A percentile compares a stretch with the other conserved stretches of the same genome.
Conservation (phyloP, 2,888 invertebrate genomes). For the Holacanthella duospinosa region DNA sequence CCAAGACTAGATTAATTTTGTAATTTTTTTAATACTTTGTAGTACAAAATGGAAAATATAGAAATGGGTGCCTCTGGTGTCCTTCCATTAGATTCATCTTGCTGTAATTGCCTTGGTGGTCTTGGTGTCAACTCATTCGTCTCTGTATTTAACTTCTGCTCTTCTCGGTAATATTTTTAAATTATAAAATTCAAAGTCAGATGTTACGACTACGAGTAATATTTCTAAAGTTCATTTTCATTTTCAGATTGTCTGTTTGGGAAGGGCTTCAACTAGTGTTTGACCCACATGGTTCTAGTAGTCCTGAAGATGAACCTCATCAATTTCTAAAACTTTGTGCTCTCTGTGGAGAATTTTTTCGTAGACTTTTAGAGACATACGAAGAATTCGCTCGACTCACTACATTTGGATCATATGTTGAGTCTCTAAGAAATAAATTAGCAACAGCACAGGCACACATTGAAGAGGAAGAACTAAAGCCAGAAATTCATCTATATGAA, state of each 20-base stretch:
- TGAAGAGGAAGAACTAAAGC: background rate
- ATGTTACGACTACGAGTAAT: too few relatives aligned
- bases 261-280: background rate
- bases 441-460: too few relatives aligned
- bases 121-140: background rate
- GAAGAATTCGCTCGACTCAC: background rate
- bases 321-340: background rate
- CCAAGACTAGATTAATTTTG: too few relatives aligned
- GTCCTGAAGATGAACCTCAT: background rate
- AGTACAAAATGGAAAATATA: too few relatives aligned
- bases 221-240: too few relatives aligned
- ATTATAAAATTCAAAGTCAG: too few relatives aligned
- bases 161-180: background rate
- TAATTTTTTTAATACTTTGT: too few relatives aligned
- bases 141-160: background rate
- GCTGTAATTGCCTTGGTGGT: background rate
- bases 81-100: background rate
- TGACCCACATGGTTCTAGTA: background rate
- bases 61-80: too few relatives aligned
- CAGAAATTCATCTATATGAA: background rate
- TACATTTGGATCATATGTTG: background rate
- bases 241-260: too few relatives aligned
- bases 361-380: background rate
- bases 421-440: too few relatives aligned
- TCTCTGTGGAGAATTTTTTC: background rate